Evolutionary conservation across 2,888 invertebrate genomes (phyloP), one percentile per base, ranked within the genome.

Genomic region (Crepidodera aurea): DNA sequence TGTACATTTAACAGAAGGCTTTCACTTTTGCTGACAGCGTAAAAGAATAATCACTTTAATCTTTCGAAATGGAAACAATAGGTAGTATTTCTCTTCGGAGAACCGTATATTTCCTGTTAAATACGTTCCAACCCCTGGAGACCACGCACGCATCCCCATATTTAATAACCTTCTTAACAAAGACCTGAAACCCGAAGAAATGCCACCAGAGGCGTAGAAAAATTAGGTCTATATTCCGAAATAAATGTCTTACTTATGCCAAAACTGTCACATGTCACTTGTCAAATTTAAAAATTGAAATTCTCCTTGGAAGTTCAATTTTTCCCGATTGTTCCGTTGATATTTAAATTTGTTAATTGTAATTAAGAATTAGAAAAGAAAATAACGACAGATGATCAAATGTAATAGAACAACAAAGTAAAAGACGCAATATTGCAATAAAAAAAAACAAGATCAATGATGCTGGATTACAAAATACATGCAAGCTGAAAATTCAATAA

Each of bases 81-180:
- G 55, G 55, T 34, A 16, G 34, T 32, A 40, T 44, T 51, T 48
- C 55, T 46, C 46, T 56, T 56, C 16, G 1, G 56, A 37, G 57
- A 55, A 55, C 42, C 32, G 54, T 62, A 60, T 57, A 62, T 65
- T 53, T 60, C 50, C 48, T 42, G 65, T 62, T 65, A 59, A 65
- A 40, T 51, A 48, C 62, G 56, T 34, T 40, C 50, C 32, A 32
- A 40, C 40, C 55, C 55, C 60, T 15, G 7, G 65, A 54, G 65
- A 59, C 39, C 53, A 58, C 51, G 53, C 65, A 65, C 64, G 61
- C 65, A 62, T 57, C 34, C 32, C 19, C n/a, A 64, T 60, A 53
- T 60, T 67, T 69, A 67, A 69, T 67, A 69, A 67, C 61, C 59
- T 39, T 29, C 57, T 61, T 62, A 65, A 66, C 63, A 64, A 66